These are phyloP conservation scores for Helogale parvula DNA, from an alignment of 2,113 vertebrate species.

Conservation along the genomic window DNA sequence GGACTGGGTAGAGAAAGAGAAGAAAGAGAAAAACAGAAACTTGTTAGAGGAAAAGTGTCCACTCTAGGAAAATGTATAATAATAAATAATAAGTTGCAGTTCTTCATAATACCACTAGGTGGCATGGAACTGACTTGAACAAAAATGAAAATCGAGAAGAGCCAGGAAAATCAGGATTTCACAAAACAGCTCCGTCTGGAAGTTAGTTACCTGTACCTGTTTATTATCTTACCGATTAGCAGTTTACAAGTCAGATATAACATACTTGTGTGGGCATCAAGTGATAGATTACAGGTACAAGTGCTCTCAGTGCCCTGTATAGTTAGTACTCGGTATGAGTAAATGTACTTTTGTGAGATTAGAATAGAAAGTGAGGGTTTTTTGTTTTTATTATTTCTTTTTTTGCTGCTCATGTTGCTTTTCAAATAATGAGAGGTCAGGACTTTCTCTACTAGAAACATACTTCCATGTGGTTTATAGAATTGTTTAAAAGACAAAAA, in stretches of 20 bases:
- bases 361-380: not conserved
- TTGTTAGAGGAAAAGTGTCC: not conserved
- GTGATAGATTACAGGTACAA: not conserved
- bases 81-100: slow-evolving; percentile 58
- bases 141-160: not conserved
- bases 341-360: not conserved
- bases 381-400: not conserved
- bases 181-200: not conserved
- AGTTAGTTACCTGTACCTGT: not conserved
- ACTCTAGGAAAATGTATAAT: not conserved
- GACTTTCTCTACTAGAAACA: not conserved
- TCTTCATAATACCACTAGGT: slow-evolving; percentile 68
- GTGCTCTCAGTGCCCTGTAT: not conserved
- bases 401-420: not conserved
- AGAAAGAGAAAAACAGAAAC: not conserved
- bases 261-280: not conserved
- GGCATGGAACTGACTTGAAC: slow-evolving; percentile 47
- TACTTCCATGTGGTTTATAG: not conserved
- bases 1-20: not conserved
- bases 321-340: not conserved
- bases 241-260: not conserved
- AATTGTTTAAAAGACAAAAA: slow-evolving; percentile 23
- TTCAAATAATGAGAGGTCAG: slow-evolving; percentile 5
- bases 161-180: not conserved
- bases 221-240: not conserved